Base-by-base conservation (phyloP, 2,888 invertebrate species). In the Mechanitis mazaeus region DNA sequence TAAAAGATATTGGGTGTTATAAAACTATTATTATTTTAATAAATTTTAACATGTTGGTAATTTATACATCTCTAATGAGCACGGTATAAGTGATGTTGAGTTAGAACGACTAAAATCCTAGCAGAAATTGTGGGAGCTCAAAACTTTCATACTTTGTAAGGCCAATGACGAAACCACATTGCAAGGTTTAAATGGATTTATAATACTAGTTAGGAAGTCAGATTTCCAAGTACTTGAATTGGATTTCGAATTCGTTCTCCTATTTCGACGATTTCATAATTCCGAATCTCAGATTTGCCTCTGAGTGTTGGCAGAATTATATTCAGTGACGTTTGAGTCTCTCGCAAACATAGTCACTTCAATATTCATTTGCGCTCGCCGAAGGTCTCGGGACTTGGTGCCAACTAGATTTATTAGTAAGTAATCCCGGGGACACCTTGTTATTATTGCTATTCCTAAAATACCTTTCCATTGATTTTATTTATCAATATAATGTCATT, bases 161-260 rank as follows among this genome's bases (percentile, higher is more conserved):
- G 9, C 50, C 31, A n/a, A 31, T 50, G 50, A 3, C 7, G 50
- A 50, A 50, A 9, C 42, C 7, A 7, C 28, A 9, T 28, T 31
- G 50, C 31, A 31, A 6, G 50, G 9, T 50, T 28, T 31, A 31
- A 50, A 50, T 50, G 50, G 9, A n/a, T 50, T 50, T 50, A 50
- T 50, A 50, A 31, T 50, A 50, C 31, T 50, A 50, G 50, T 50
- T 50, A 31, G 50, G 31, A 50, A 50, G 50, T 50, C 50, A 42
- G 42, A 42, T 42, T 9, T 11, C 9, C 42, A 42, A 42, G 11
- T 9, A 42, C 9, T 42, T 9, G 42, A 42, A 42, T 9, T 9
- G 50, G 50, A 9, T 31, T 50, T 7, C 9, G 50, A 50, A 50
- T 50, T n/a, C 50, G 50, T 50, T 50, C 50, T 31, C 50, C 31